Conservation (phyloP, 2,113 vertebrate species). For the Pachyramphus minor region DNA sequence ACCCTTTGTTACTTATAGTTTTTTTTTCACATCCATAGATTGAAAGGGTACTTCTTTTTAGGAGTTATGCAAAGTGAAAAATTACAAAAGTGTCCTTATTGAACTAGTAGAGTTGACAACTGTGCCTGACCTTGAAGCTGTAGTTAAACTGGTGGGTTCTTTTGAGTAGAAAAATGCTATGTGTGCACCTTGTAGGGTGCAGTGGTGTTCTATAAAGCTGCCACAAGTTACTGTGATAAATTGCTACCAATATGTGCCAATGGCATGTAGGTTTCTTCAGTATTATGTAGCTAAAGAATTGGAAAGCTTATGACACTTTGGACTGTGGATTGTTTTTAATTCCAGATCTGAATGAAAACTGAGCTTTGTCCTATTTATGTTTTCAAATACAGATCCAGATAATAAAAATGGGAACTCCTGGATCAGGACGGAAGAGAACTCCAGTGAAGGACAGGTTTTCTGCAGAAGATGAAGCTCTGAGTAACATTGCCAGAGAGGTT, state of each 20-base stretch:
- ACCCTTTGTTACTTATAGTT: not conserved
- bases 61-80: not conserved
- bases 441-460: slow-evolving; percentile 96
- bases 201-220: not conserved
- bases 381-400: slow-evolving; percentile 38
- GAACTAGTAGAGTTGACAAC: not conserved
- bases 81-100: not conserved
- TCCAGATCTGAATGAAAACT: slow-evolving; percentile 29
- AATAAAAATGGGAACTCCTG: slow-evolving; percentile 91
- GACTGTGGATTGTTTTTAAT: not conserved
- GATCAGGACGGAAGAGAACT: slow-evolving; percentile 92
- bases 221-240: not conserved
- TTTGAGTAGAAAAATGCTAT: not conserved
- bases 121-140: not conserved
- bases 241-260: not conserved
- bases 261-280: not conserved
- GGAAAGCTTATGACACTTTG: not conserved
- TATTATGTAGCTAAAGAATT: not conserved
- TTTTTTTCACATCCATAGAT: not conserved
- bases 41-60: not conserved
- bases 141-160: not conserved
- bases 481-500: slow-evolving; percentile 95
- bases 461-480: slow-evolving; percentile 95
- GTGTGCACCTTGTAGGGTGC: not conserved
- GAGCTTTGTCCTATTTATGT: not conserved